These are phyloP conservation scores for Iphiclides podalirius DNA, from an alignment of 2,888 invertebrate species.

Conservation along the genomic window DNA sequence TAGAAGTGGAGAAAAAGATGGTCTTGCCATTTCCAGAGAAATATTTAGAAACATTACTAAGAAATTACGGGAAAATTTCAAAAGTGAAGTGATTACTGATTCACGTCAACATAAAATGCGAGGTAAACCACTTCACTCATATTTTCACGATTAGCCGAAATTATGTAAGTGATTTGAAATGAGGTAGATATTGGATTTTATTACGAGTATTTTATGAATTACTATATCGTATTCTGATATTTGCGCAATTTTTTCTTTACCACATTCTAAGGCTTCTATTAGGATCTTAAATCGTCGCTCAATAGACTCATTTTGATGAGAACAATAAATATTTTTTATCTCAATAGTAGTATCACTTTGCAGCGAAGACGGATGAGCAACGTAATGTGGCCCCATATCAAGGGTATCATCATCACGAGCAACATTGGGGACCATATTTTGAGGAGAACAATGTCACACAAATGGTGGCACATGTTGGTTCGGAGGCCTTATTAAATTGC, in stretches of 20 bases:
- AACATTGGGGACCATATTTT: conserved; percentile 87
- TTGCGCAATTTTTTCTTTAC: too few species aligned
- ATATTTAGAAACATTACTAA: conserved; percentile 78
- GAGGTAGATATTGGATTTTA: too few species aligned
- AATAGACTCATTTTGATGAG: too few species aligned
- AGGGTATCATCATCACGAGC: conserved; percentile 83
- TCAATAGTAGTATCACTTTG: conserved; percentile 22
- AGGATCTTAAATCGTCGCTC: too few species aligned
- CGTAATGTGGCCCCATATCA: conserved; percentile 69
- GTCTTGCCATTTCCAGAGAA: conserved; percentile 71
- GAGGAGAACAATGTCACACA: conserved; percentile 81
- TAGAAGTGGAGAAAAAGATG: conserved; percentile 67
- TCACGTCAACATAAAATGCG: conserved; percentile 34
- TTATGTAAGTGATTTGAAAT: too few species aligned
- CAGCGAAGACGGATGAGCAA: conserved; percentile 69
- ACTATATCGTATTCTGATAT: too few species aligned
- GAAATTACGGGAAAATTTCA: conserved; percentile 74
- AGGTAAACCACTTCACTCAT: conserved; percentile 8
- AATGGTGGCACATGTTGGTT: conserved; percentile 82
- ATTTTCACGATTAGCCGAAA: too few species aligned
- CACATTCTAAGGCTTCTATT: too few species aligned
- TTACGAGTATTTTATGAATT: too few species aligned
- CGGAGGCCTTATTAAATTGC: conserved; percentile 83
- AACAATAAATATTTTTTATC: too few species aligned
- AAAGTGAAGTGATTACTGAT: conserved; percentile 69